These are phyloP conservation scores for Tyria jacobaeae DNA, from an alignment of 2,888 invertebrate genomes.

Conservation along the genomic window DNA sequence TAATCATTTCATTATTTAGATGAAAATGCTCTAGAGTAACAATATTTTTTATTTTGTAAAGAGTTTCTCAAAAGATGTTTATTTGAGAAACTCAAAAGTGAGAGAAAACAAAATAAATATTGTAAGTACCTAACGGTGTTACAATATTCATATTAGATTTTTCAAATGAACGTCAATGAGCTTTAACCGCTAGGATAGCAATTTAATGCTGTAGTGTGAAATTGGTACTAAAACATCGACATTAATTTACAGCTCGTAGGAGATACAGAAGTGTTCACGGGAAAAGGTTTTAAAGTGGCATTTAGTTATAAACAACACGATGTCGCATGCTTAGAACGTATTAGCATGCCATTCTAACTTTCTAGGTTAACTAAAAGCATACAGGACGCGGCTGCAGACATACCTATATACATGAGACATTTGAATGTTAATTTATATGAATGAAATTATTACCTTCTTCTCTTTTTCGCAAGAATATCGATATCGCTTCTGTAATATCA, in stretches of 20 bases:
- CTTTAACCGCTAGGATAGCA: constrained; percentile 12
- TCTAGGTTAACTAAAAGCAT: constrained; percentile 44
- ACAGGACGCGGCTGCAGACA: constrained; percentile 29
- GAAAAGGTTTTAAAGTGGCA: constrained; percentile 23
- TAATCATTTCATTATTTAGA: no score
- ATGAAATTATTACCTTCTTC: background rate
- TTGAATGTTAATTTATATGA: constrained; percentile 5
- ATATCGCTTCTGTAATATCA: background rate
- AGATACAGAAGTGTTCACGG: constrained; percentile 18
- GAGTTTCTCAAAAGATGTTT: constrained; percentile 3
- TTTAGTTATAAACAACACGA: constrained; percentile 17
- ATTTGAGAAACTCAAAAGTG: background rate
- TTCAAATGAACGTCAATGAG: constrained; percentile 9
- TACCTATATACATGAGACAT: constrained; percentile 16
- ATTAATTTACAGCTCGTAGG: constrained; percentile 24
- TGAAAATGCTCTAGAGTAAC: no score
- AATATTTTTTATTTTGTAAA: background rate
- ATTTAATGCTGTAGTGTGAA: constrained; percentile 17
- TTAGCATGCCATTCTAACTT: constrained; percentile 37
- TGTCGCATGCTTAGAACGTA: constrained; percentile 27
- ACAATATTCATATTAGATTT: constrained; percentile 2
- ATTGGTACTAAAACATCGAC: constrained; percentile 21
- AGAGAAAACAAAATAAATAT: background rate
- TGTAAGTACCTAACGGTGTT: constrained; percentile 6
- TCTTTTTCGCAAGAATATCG: background rate